Conservation (phyloP, 1,140 invertebrate genomes). For the Hycleus phaleratus region DNA sequence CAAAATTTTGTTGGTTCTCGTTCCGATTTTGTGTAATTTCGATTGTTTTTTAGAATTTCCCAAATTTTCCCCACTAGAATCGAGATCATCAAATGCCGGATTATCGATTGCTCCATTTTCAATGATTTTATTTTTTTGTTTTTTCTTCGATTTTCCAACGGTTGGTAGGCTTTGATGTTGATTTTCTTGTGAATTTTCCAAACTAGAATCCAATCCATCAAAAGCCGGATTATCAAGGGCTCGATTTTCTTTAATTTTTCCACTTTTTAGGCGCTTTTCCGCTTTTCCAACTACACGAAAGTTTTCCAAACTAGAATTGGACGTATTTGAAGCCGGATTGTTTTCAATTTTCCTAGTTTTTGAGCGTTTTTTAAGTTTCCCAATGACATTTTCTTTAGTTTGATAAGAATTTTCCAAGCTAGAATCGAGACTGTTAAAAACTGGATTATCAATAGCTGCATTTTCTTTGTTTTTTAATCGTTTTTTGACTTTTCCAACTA, state of each 20-base stretch:
- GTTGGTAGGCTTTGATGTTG: no score
- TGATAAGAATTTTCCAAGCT: neutral
- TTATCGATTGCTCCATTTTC: no score
- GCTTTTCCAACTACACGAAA: neutral
- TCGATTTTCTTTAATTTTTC: neutral
- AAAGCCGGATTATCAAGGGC: neutral
- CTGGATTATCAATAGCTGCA: neutral
- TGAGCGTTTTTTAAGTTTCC: constrained; percentile 6
- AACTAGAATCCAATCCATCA: neutral
- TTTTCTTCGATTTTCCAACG: neutral
- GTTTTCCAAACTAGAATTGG: neutral
- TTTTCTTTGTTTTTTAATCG: neutral
- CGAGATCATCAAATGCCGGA: no score
- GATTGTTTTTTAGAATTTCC: no score
- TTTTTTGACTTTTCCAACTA: neutral
- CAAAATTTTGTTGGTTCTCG: no score
- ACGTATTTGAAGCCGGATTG: neutral
- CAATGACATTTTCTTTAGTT: no score
- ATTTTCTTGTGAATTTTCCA: no score
- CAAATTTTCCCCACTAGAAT: no score
- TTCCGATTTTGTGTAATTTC: no score
- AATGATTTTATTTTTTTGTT: no score
- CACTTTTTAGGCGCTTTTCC: neutral
- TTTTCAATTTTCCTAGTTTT: constrained; percentile 16
- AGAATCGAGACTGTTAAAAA: neutral